Conservation (phyloP, 2,888 invertebrate species). For the Standfussiana lucernea region DNA sequence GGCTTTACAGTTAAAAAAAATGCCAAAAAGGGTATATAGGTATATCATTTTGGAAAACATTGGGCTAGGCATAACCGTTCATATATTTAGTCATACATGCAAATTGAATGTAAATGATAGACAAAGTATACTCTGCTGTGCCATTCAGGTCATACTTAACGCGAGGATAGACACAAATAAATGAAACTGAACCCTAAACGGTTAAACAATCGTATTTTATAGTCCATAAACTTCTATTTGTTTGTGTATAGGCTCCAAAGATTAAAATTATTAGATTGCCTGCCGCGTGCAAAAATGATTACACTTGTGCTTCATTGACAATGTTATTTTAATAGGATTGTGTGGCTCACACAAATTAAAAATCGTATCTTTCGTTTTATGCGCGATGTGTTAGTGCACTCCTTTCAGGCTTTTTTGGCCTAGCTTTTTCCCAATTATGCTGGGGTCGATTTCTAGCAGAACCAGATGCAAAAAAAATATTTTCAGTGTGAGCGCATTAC, state of each 20-base stretch:
- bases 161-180: conserved; percentile 30
- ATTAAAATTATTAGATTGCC: not conserved
- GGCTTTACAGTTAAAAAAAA: not conserved
- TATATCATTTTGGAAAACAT: not conserved
- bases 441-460: not conserved
- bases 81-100: not conserved
- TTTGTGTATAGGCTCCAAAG: conserved; percentile 43
- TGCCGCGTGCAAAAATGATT: not conserved
- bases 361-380: not conserved
- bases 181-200: conserved; percentile 46
- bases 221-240: conserved; percentile 48
- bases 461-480: not conserved
- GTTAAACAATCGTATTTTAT: conserved; percentile 56
- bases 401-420: not conserved
- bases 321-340: not conserved
- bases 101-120: not conserved
- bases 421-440: not conserved
- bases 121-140: not conserved
- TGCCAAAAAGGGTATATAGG: not conserved
- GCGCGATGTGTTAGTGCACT: not conserved
- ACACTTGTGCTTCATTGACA: not conserved
- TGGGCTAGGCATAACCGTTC: not conserved
- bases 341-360: not conserved
- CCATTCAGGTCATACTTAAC: conserved; percentile 22
- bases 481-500: not conserved